A percentile compares a stretch with the other conserved stretches of the same genome.
Evolutionary conservation across 2,113 vertebrate species (phyloP).

Genomic region (Zosterops hypoxanthus): DNA sequence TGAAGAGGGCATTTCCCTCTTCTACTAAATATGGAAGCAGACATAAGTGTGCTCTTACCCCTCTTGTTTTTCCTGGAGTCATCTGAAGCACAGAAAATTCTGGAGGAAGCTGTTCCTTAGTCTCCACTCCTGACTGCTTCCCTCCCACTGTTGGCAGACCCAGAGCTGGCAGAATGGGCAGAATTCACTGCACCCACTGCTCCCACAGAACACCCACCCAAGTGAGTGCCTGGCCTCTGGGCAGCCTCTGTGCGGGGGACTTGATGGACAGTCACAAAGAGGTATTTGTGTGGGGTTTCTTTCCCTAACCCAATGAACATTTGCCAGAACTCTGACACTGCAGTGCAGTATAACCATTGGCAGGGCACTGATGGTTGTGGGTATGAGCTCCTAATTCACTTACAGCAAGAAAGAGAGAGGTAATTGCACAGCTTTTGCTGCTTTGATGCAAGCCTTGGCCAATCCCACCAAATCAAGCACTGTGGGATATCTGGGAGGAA

Average conservation of each 20-base stretch:
- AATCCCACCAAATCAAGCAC: background rate
- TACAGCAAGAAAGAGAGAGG: background rate
- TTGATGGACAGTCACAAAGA: background rate
- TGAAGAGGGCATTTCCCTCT: background rate
- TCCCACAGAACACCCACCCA: background rate
- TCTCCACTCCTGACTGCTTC: background rate
- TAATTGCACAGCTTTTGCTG: background rate
- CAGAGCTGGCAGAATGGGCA: accelerated
- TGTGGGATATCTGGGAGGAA: accelerated
- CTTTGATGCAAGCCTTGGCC: background rate
- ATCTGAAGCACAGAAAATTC: background rate
- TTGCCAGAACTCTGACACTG: background rate
- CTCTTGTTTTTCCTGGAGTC: background rate
- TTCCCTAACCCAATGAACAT: background rate
- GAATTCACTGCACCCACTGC: background rate
- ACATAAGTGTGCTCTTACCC: background rate
- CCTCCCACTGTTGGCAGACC: background rate
- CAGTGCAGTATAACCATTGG: background rate
- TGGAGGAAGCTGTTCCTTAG: background rate
- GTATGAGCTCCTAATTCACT: background rate
- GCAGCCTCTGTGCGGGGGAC: background rate
- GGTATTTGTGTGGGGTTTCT: background rate
- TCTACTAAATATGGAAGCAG: background rate
- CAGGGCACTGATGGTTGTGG: background rate
- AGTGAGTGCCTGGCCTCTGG: accelerated